phyloP scores from a whole-genome alignment of 2,797 vertebrate species.

The Aselliscus stoliczkanus region DNA sequence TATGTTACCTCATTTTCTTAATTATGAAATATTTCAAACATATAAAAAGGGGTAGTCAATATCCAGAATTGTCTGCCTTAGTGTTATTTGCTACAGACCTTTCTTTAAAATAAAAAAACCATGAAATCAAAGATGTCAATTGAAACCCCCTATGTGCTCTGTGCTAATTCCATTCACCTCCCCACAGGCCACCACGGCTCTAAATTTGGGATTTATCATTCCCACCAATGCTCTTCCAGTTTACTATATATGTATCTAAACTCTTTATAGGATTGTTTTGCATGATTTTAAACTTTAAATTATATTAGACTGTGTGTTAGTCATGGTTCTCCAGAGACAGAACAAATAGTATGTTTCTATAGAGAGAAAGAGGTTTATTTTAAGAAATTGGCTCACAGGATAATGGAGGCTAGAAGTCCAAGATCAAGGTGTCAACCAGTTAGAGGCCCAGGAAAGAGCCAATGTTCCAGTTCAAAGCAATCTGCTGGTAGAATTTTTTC shows the following conservation, averaged over 20 bases:
- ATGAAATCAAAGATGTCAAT: neutral
- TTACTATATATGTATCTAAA: neutral
- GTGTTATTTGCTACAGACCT: neutral
- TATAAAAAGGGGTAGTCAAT: neutral
- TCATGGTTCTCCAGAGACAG: neutral
- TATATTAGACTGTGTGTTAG: neutral
- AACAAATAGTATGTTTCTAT: neutral
- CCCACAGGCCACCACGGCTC: neutral
- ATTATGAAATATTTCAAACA: neutral
- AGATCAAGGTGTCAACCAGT: neutral
- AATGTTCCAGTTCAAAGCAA: accelerated
- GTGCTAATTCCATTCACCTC: neutral
- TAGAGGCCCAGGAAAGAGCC: neutral
- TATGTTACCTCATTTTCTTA: neutral
- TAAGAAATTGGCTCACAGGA: neutral
- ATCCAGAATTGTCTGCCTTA: neutral
- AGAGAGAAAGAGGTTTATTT: neutral
- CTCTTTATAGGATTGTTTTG: neutral
- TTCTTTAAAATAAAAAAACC: neutral
- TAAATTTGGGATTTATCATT: neutral
- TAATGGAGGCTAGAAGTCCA: neutral
- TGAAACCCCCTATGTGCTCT: neutral
- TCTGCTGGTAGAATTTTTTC: neutral
- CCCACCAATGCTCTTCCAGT: neutral
- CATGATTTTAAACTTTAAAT: neutral